A percentile compares a stretch with the other conserved stretches of the same genome.
These are phyloP conservation scores for Girardia tigrina DNA, from an alignment of 2,888 invertebrate genomes.

Conservation along the genomic window DNA sequence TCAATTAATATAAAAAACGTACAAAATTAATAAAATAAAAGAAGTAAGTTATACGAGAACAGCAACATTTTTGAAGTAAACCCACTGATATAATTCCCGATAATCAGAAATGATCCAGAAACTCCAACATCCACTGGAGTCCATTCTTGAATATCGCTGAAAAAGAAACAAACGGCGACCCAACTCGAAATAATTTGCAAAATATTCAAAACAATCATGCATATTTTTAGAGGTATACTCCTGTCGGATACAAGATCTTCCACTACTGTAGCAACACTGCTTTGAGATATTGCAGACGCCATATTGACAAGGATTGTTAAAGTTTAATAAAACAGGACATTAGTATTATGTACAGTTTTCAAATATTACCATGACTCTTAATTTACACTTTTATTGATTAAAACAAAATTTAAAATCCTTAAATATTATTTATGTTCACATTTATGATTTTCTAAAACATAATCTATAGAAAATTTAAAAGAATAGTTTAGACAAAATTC, in stretches of 20 bases:
- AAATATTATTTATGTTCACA: no score
- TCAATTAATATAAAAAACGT: no score
- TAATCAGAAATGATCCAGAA: background rate
- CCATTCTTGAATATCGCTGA: background rate
- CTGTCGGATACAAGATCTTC: slow-evolving; percentile 26
- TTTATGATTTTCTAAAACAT: no score
- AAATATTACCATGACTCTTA: background rate
- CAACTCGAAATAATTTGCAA: background rate
- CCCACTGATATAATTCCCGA: slow-evolving; percentile 7
- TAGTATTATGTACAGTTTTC: slow-evolving; percentile 8
- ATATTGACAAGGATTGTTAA: background rate
- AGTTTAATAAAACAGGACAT: background rate
- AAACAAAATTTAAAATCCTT: background rate
- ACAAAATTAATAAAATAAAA: no score
- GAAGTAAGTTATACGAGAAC: no score
- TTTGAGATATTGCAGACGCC: slow-evolving; percentile 25
- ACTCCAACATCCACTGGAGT: background rate
- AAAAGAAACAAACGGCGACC: background rate
- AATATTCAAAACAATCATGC: background rate
- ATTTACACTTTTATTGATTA: background rate
- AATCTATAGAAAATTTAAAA: no score
- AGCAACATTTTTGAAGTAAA: no score
- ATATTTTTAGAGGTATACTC: slow-evolving; percentile 1
- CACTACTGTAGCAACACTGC: slow-evolving; percentile 27
- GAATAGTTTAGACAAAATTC: no score